A percentile compares a stretch with the other conserved stretches of the same genome.
Conservation (phyloP, 2,797 vertebrate species). For the Gephyroberyx darwinii region DNA sequence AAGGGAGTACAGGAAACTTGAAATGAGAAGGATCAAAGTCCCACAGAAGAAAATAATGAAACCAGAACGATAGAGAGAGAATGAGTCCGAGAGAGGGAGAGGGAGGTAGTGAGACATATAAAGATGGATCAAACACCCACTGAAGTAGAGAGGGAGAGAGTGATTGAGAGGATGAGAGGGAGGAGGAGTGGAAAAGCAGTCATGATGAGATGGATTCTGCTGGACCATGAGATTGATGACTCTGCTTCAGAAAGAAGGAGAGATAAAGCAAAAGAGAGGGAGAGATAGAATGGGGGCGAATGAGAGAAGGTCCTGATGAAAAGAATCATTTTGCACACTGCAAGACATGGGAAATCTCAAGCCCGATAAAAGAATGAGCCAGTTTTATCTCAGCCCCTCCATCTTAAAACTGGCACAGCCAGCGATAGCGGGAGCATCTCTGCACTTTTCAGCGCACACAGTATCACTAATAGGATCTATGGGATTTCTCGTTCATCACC, state of each 20-base stretch:
- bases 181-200: slow-evolving; percentile 69
- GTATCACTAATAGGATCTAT: slow-evolving; percentile 67
- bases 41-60: slow-evolving; percentile 40
- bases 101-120: slow-evolving; percentile 60
- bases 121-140: slow-evolving; percentile 66
- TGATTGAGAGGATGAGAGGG: slow-evolving; percentile 62
- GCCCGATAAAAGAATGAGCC: slow-evolving; percentile 49
- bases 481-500: slow-evolving; percentile 30
- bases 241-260: slow-evolving; percentile 52
- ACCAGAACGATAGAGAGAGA: slow-evolving; percentile 9
- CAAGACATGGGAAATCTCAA: slow-evolving; percentile 41
- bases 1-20: slow-evolving; percentile 26
- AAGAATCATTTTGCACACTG: slow-evolving; percentile 46
- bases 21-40: slow-evolving; percentile 28
- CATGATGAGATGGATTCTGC: slow-evolving; percentile 75
- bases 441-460: slow-evolving; percentile 14
- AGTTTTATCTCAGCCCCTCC: slow-evolving; percentile 47
- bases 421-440: slow-evolving; percentile 21
- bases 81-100: slow-evolving; percentile 7
- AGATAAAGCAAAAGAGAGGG: slow-evolving; percentile 27
- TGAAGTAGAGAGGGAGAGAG: slow-evolving; percentile 59
- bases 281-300: slow-evolving; percentile 39
- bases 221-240: slow-evolving; percentile 78
- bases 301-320: slow-evolving; percentile 64
- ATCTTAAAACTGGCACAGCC: slow-evolving; percentile 39